Evolutionary conservation across 1,140 invertebrate genomes (phyloP), one percentile per base, ranked within the genome.

Genomic region (Atta colombica): DNA sequence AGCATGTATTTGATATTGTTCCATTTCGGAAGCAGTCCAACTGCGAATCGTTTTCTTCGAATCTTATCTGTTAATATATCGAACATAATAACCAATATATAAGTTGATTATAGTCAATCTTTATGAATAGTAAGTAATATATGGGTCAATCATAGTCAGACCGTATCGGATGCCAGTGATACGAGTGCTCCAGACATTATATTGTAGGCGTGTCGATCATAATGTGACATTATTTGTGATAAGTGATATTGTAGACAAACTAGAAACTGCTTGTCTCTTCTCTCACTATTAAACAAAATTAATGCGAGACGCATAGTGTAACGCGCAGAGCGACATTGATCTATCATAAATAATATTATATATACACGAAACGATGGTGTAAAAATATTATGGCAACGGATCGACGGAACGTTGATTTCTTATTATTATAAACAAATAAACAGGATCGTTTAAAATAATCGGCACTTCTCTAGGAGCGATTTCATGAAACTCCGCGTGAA

Each of bases 121-220:
- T 45, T 10, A 2, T 6, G 63, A 68, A 10, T 21, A 16, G 21
- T 81, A 71, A 81, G 51, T 81, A 65, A 81, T 69, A 81, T 69
- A 80, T 53, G 21, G 12, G 21, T 71, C 77, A 66, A 81, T 81
- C 31, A 18, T 28, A 55, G 51, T 58, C 35, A 25, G 49, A 58
- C 49, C 31, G 2, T 69, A 53, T 51, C 61, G 61, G 12, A 14
- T n/a, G 65, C n/a, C 10, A 69, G 77, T n/a, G 77, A 69, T 28
- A n/a, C 63, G 49, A 10, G 51, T 55, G 35, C n/a, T 10, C n/a
- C 1, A 25, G 18, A 53, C n/a, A n/a, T 28, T 53, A 45, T 45
- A 58, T 5, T 12, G n/a, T 16, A n/a, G 14, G n/a, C 25, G 35
- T 12, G 39, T 61, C 25, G 25, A 72, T 10, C 35, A 21, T 74